Percentiles rank a stretch among this genome's conserved stretches.
These are phyloP conservation scores for Natator depressus DNA, from an alignment of 2,113 vertebrate genomes.

Conservation along the genomic window DNA sequence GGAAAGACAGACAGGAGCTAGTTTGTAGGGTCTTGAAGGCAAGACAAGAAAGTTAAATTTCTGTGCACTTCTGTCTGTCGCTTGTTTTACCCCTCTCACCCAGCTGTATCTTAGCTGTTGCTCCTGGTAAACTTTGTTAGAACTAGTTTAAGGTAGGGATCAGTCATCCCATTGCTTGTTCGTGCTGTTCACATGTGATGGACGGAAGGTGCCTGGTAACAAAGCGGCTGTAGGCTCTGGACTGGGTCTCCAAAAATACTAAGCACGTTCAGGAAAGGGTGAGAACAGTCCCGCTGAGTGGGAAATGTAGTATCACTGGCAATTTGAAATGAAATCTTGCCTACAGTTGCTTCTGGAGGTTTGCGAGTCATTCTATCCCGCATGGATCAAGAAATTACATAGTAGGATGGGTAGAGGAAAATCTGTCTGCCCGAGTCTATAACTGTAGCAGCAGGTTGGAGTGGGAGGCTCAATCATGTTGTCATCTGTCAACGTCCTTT, in stretches of 20 bases:
- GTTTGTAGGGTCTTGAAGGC: neutral
- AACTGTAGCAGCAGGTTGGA: neutral
- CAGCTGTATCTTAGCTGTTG: accelerated
- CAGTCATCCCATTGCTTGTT: neutral
- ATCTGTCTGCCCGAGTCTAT: neutral
- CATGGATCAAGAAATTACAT: neutral
- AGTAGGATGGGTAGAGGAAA: neutral
- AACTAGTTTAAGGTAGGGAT: neutral
- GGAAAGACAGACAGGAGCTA: neutral
- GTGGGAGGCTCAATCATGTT: neutral
- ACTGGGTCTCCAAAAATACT: neutral
- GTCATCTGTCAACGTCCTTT: neutral
- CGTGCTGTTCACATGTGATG: neutral
- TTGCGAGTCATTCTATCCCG: constrained; percentile 1
- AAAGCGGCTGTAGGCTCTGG: neutral
- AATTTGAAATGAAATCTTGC: neutral
- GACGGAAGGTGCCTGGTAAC: neutral
- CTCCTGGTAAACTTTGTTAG: neutral
- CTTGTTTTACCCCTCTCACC: neutral
- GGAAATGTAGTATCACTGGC: neutral
- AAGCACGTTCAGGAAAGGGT: constrained; percentile 26
- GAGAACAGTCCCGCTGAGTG: constrained; percentile 11
- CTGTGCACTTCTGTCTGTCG: accelerated
- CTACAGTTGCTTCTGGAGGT: neutral
- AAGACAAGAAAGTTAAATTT: accelerated